Evolutionary conservation across 2,797 vertebrate genomes (phyloP).

Genomic region (Caiman crocodilus): DNA sequence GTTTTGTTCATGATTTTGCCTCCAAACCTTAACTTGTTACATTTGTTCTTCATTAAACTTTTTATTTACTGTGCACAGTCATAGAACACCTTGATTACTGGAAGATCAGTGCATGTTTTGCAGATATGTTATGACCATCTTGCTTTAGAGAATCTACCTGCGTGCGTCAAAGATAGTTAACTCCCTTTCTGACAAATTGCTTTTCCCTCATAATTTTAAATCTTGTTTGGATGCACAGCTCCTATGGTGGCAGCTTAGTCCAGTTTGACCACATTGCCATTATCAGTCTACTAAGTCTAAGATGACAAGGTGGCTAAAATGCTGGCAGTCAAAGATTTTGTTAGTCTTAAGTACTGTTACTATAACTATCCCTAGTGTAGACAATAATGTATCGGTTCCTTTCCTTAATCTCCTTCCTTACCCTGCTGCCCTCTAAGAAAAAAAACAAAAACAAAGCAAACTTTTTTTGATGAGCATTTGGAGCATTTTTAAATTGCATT

Average conservation of each 20-base stretch:
- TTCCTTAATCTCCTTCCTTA: too few relatives aligned
- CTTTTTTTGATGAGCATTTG: accelerated
- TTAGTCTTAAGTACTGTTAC: neutral
- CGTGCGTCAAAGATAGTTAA: neutral
- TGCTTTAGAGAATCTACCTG: neutral
- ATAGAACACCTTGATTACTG: neutral
- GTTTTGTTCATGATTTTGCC: neutral
- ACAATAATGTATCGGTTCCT: neutral
- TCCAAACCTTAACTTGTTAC: neutral
- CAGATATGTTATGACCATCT: neutral
- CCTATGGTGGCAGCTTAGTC: neutral
- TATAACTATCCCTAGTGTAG: neutral
- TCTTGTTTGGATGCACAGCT: neutral
- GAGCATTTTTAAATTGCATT: neutral
- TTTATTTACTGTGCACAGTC: neutral
- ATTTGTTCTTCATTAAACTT: neutral
- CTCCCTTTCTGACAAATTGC: neutral
- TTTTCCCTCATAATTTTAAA: neutral
- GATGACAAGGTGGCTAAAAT: neutral
- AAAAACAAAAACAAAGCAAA: neutral
- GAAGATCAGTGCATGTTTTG: too few relatives aligned
- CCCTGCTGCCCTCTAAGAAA: neutral
- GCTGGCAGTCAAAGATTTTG: neutral
- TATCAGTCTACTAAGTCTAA: neutral
- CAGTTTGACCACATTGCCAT: neutral